Base-by-base conservation (phyloP, 2,797 vertebrate genomes). In the Phoxinus dragarum region DNA sequence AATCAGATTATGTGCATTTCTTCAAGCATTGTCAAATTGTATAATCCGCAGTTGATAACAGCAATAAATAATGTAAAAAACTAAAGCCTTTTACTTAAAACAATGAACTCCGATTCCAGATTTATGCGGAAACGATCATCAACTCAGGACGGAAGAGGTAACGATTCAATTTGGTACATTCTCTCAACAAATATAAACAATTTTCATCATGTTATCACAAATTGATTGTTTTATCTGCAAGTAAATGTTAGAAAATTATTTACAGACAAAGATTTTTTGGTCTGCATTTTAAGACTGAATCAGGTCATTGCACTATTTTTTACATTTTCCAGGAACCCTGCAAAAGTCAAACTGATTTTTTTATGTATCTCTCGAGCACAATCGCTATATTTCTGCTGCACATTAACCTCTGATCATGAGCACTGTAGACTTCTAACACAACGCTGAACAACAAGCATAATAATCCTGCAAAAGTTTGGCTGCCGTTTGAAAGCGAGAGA, bases 31-130 rank as follows among this genome's bases (percentile, higher is more conserved):
- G 56, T 82, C 54, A 11, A 9, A n/a, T 47, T 56, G 38, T 49
- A 71, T 21, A 47, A 87, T 42, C 61, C n/a, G 49, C 52, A 81
- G 21, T 42, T 52, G 27, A 69, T 47, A 36, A 75, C 27, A 38
- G 9, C 8, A 80, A 87, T 73, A 86, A 80, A 87, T 74, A 67
- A 40, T 40, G 78, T 84, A 67, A 23, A 84, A 84, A 84, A 74
- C 54, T n/a, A 52, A 74, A 52, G 17, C 34, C 0, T 54, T 80
- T 80, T 9, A 40, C n/a, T 38, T 69, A 36, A 68, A 69, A 66
- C 61, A 80, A 44, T n/a, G 17, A 66, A 66, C 38, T 64, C 54
- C 3, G 49, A 59, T 77, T 77, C 54, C 75, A 77, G 16, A 16
- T 52, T 21, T 21, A 42, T 11, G 12, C 49, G 31, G 16, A 59